Conservation (phyloP, 2,113 vertebrate genomes). For the Malurus elegans region DNA sequence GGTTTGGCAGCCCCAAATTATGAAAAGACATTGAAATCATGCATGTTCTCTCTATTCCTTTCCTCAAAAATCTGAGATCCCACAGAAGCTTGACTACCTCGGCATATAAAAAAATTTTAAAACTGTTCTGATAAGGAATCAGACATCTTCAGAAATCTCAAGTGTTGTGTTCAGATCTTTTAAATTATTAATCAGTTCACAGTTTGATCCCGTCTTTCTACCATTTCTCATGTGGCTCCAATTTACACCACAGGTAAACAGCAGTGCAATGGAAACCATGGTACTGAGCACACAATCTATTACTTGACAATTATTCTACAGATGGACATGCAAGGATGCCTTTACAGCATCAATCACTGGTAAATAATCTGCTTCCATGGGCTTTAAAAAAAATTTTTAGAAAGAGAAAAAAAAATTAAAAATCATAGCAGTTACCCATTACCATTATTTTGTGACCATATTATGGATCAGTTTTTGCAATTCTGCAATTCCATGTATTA, state of each 20-base stretch:
- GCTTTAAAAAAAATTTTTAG: not conserved
- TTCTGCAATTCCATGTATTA: not conserved
- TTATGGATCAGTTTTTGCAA: not conserved
- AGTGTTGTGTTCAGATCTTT: not conserved
- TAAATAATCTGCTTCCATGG: not conserved
- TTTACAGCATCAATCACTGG: not conserved
- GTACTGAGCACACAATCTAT: not conserved
- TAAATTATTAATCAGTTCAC: not conserved
- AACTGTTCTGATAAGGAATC: not conserved
- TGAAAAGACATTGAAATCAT: not conserved
- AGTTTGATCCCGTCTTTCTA: not conserved
- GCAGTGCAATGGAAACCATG: not conserved
- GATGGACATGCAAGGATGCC: not conserved
- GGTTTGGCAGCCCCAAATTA: slow-evolving; percentile 26
- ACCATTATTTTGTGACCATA: not conserved
- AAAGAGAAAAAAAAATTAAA: not conserved
- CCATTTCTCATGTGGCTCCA: not conserved
- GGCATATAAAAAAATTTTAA: not conserved
- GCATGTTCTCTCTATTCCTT: not conserved
- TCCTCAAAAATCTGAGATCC: not conserved
- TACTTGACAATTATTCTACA: not conserved
- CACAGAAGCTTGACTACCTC: not conserved
- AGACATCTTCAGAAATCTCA: not conserved
- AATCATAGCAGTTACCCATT: not conserved
- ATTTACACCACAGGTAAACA: not conserved